These are phyloP conservation scores for Mallotus villosus DNA, from an alignment of 2,797 vertebrate species.

Conservation along the genomic window DNA sequence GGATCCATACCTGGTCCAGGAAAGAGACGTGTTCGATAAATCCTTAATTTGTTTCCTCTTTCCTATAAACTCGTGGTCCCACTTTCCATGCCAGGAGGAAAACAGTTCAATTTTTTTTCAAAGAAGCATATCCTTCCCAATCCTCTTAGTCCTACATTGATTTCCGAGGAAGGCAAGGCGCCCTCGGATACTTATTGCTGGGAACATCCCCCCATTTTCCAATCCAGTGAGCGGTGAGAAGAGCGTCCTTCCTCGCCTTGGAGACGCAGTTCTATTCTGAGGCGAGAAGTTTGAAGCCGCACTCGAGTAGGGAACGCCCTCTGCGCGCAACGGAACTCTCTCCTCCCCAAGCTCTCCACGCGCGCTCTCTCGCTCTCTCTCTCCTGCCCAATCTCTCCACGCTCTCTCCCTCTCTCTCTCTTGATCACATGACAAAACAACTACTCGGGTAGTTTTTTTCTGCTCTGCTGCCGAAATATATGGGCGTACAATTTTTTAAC, in stretches of 20 bases:
- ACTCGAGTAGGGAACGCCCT: slow-evolving; percentile 30
- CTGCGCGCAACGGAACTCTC: slow-evolving; percentile 6
- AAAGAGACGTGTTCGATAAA: not conserved
- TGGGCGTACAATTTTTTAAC: too few relatives aligned
- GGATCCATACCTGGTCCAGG: slow-evolving; percentile 75
- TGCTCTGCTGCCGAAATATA: not conserved
- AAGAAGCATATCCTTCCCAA: not conserved
- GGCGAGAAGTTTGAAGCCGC: slow-evolving; percentile 21
- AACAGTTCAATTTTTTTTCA: not conserved
- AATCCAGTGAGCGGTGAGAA: not conserved
- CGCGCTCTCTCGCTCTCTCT: not conserved
- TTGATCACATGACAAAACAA: slow-evolving; percentile 1
- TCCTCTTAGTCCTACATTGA: not conserved
- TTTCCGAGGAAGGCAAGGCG: not conserved
- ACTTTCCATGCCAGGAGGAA: not conserved
- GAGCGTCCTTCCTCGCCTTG: not conserved
- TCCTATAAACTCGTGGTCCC: not conserved
- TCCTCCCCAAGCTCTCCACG: not conserved
- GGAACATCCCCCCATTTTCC: not conserved
- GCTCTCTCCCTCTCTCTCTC: slow-evolving; percentile 16
- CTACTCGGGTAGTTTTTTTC: not conserved
- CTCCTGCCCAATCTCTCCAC: slow-evolving; percentile 1
- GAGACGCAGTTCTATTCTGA: not conserved
- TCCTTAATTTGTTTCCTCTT: not conserved
- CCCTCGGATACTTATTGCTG: not conserved